Percentiles rank a stretch among this genome's conserved stretches.
These are phyloP conservation scores for Opisthocomus hoazin DNA, from an alignment of 2,113 vertebrate genomes.

Conservation along the genomic window DNA sequence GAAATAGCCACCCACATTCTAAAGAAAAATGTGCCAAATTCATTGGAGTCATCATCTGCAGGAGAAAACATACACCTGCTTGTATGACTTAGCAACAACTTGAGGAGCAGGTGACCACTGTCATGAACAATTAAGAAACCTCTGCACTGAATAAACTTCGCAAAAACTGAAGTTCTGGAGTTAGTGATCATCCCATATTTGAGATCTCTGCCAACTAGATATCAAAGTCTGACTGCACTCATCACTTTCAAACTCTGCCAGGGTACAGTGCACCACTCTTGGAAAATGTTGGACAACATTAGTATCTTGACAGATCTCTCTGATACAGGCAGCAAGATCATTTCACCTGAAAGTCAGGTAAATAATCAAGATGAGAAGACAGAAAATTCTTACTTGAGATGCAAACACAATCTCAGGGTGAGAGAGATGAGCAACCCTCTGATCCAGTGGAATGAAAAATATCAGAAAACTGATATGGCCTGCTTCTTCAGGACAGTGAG, in stretches of 20 bases:
- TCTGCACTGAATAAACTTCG: neutral
- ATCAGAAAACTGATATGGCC: neutral
- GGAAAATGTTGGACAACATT: neutral
- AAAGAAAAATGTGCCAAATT: neutral
- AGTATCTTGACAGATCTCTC: neutral
- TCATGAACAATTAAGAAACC: neutral
- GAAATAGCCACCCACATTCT: neutral
- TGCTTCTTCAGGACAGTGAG: neutral
- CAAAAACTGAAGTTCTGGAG: neutral
- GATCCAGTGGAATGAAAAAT: neutral
- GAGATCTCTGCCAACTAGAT: neutral
- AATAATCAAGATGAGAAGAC: neutral
- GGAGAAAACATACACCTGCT: neutral
- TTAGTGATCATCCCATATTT: neutral
- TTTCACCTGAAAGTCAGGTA: neutral
- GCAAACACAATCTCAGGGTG: neutral
- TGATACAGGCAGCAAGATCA: neutral
- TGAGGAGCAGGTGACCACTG: neutral
- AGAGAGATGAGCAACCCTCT: neutral
- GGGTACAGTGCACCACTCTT: neutral
- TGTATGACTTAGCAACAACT: neutral
- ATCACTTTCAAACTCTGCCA: neutral
- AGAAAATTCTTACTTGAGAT: neutral
- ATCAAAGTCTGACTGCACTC: neutral
- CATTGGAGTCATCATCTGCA: neutral